Evolutionary conservation across 2,888 invertebrate genomes (phyloP).

Genomic region (Dryobotodes eremita): DNA sequence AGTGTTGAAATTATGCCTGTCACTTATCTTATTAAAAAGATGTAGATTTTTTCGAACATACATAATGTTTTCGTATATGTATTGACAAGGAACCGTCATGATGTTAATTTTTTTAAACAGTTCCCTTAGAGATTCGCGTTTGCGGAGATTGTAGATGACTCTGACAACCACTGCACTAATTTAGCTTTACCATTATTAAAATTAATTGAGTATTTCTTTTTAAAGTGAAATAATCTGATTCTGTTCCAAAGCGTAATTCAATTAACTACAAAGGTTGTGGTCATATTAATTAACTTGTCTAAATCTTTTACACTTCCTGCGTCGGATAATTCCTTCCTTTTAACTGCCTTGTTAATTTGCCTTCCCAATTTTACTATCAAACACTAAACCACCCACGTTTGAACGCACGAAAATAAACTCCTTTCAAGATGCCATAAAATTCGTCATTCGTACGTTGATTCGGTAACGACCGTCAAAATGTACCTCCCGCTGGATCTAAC

Average conservation of each 20-base stretch:
- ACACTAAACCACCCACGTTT: background rate
- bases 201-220: background rate
- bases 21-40: too few relatives aligned
- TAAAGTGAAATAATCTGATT: background rate
- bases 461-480: constrained; percentile 70
- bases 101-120: too few relatives aligned
- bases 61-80: too few relatives aligned
- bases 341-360: background rate
- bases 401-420: constrained; percentile 39
- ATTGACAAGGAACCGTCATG: too few relatives aligned
- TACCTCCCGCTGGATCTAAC: constrained; percentile 73
- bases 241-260: background rate
- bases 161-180: too few relatives aligned
- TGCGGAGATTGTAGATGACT: too few relatives aligned
- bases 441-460: constrained; percentile 54
- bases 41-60: too few relatives aligned
- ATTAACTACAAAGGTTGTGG: background rate
- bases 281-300: background rate
- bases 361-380: background rate
- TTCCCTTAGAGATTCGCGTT: too few relatives aligned
- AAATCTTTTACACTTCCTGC: constrained; percentile 26
- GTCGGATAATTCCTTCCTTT: constrained; percentile 26
- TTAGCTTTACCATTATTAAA: background rate
- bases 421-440: constrained; percentile 38
- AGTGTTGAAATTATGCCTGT: too few relatives aligned